phyloP scores from a whole-genome alignment of 2,888 invertebrate genomes.

The Caenorhabditis parvicauda region DNA sequence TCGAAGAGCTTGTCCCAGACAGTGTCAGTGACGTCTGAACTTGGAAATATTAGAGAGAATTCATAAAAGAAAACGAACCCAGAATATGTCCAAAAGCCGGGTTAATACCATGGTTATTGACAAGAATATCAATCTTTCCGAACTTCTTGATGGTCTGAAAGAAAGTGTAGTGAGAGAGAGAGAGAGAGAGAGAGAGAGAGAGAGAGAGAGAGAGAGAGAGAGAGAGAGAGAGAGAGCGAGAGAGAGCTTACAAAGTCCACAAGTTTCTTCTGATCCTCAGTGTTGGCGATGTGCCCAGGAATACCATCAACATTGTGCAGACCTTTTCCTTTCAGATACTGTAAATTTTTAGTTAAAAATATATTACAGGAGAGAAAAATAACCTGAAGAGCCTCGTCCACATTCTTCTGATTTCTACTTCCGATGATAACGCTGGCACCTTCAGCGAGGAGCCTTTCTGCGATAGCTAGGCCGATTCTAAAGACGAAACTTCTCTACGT shows the following conservation, averaged over 20 bases:
- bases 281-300: conserved; percentile 86
- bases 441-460: conserved; percentile 80
- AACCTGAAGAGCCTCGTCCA: conserved; percentile 66
- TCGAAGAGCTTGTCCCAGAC: conserved; percentile 93
- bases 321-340: conserved; percentile 73
- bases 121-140: conserved; percentile 75
- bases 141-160: conserved; percentile 48
- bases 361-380: background rate
- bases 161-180: no score
- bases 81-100: conserved; percentile 79
- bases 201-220: no score
- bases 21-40: conserved; percentile 69
- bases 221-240: no score
- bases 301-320: conserved; percentile 72
- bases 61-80: conserved; percentile 65
- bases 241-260: conserved; percentile 65
- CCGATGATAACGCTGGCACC: conserved; percentile 89
- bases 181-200: no score
- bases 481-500: conserved; percentile 7
- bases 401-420: conserved; percentile 84
- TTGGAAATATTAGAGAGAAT: background rate
- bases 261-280: conserved; percentile 76
- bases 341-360: conserved; percentile 70
- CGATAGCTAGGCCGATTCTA: conserved; percentile 84
- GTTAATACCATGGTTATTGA: conserved; percentile 91